A percentile compares a stretch with the other conserved stretches of the same genome.
Evolutionary conservation across 2,888 invertebrate genomes (phyloP).

Genomic region (Tiphia femorata): DNA sequence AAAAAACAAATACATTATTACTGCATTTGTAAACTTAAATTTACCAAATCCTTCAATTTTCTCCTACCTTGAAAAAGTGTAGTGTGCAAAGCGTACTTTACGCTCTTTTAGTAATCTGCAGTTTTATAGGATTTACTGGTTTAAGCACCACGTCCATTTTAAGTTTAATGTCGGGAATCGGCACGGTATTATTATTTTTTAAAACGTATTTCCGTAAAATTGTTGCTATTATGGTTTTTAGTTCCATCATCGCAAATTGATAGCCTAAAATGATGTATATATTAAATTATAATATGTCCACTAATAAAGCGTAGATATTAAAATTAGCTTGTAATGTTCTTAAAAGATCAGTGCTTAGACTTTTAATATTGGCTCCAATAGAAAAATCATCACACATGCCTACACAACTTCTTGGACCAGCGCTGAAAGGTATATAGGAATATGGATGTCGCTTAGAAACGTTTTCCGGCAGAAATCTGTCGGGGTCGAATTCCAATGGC

Average conservation of each 20-base stretch:
- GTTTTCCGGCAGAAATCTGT: conserved; percentile 47
- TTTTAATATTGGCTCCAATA: not conserved
- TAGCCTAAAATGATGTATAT: conserved; percentile 50
- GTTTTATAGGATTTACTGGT: conserved; percentile 25
- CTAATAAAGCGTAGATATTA: no score
- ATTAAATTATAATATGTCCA: not conserved
- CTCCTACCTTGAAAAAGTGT: conserved; percentile 66
- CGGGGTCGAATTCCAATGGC: conserved; percentile 48
- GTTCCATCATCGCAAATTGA: conserved; percentile 67
- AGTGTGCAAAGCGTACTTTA: no score
- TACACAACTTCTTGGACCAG: conserved; percentile 45
- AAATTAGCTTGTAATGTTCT: not conserved
- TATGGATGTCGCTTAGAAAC: conserved; percentile 44
- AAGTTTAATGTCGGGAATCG: conserved; percentile 36
- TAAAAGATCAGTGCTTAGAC: not conserved
- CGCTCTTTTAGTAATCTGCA: conserved; percentile 32
- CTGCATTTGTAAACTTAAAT: no score
- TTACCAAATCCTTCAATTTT: conserved; percentile 69
- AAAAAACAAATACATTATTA: no score
- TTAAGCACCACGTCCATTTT: conserved; percentile 35
- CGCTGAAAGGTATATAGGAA: conserved; percentile 9
- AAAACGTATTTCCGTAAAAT: conserved; percentile 58
- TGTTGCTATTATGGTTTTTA: conserved; percentile 64
- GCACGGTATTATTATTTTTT: conserved; percentile 28
- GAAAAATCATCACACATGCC: conserved; percentile 17